Evolutionary conservation across 2,797 vertebrate species (phyloP), one percentile per base, ranked within the genome.

Genomic region (Leucoraja ocellata): DNA sequence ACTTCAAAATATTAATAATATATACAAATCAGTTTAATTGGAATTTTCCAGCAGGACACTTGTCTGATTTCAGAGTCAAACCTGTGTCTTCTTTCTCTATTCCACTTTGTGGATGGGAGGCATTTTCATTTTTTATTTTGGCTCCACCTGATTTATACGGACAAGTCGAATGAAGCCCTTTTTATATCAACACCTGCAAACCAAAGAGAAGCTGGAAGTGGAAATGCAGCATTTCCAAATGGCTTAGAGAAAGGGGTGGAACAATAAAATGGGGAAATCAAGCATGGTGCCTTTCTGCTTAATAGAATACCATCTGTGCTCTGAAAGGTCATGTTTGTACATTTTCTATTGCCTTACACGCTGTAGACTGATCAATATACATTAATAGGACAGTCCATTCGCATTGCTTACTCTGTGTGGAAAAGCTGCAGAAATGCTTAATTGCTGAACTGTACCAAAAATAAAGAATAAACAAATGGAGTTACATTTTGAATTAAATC

Each of bases 381-480:
- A 74, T 74, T 76, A 23, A 25, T 58, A 84, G 90, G 23, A 61
- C 80, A 84, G 18, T 61, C 81, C 81, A 84, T 21, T 76, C 61
- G 16, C n/a, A 2, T 88, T 88, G 84, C 84, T 88, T 88, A 23
- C 25, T 54, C n/a, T 32, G 32, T 39, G 25, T 92, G 90, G 68
- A 32, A 46, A 76, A 76, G 21, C 90, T 92, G 71, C 71, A 54
- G 39, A 46, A 73, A n/a, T 63, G n/a, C 32, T 63, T 23, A 88
- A 88, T 61, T 88, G 84, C 84, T 88, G 84, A 65, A 36, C 63
- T 68, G n/a, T 88, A 88, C 8, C 21, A 36, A 88, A 88, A 88
- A 88, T 54, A 73, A 46, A 46, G 32, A 90, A 68, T 14, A 68
- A 14, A 91, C 81, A 63, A 16, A 54, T 23, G 46, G 4, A 18